Base-by-base conservation (phyloP, 1,140 invertebrate species). In the Pogonomyrmex barbatus region DNA sequence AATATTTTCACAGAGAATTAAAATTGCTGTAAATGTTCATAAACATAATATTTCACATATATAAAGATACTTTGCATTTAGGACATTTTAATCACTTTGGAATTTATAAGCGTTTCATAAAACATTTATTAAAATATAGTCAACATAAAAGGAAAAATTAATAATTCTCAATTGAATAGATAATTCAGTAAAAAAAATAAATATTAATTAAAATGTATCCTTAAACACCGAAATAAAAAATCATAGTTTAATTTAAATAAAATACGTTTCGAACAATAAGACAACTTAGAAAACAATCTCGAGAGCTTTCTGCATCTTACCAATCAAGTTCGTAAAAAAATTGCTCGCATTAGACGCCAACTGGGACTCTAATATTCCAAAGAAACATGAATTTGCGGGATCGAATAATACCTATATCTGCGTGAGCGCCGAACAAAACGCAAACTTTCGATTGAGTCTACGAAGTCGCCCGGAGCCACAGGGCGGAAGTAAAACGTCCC, bases 401-500 rank as follows among this genome's bases (percentile, higher is more conserved):
- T 75, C 36, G 63, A 60, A 36, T 88, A 88, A 86, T 89, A 82
- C 71, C 75, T 33, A 67, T 50, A 67, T 24, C 58, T 75, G 87
- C 68, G 58, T 86, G 54, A 56, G 75, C 85, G 24, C 14, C 73
- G 89, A 90, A 86, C 86, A 67, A 88, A 88, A 86, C 75, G 85
- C 33, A 71, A 90, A 90, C 86, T 90, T 90, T 90, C 86, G 87
- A 90, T 90, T 86, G 89, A 86, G 71, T 90, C 77, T 45, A 10
- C 60, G 42, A 90, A 90, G 89, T 88, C 89, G 86, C 86, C 67
- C 12, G 54, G 39, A 79, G 89, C 86, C 84, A 85, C 83, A 81
- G 47, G 36, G 70, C 75, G 68, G 87, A 78, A 70, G 77, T 81
- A 65, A 90, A 90, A 52, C 89, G 81, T 39, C 65, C 68, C 54